Evolutionary conservation across 1,140 invertebrate species (phyloP).

Genomic region (Platyscapa corneri): DNA sequence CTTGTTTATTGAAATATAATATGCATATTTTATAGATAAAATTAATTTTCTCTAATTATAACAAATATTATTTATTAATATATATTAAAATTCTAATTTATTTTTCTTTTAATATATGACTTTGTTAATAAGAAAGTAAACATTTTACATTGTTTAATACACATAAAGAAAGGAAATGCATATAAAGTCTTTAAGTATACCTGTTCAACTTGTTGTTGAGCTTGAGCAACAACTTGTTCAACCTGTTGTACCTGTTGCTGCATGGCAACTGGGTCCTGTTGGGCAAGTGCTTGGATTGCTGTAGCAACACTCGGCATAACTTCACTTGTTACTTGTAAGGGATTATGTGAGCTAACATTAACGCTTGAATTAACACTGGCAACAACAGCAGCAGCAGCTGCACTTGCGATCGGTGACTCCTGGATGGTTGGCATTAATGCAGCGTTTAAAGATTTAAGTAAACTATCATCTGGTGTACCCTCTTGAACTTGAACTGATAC

Average conservation of each 20-base stretch:
- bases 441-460: constrained; percentile 74
- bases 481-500: constrained; percentile 62
- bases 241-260: constrained; percentile 71
- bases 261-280: constrained; percentile 66
- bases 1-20: too few relatives aligned
- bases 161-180: too few relatives aligned
- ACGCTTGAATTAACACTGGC: constrained; percentile 47
- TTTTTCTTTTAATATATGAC: too few relatives aligned
- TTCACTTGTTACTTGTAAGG: constrained; percentile 63
- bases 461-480: constrained; percentile 72
- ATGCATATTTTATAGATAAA: too few relatives aligned
- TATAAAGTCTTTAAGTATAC: constrained; percentile 13
- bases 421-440: constrained; percentile 74
- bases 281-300: constrained; percentile 30
- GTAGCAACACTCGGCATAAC: constrained; percentile 56
- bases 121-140: too few relatives aligned
- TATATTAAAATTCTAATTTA: too few relatives aligned
- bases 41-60: too few relatives aligned
- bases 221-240: constrained; percentile 70
- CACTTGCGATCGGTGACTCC: constrained; percentile 75
- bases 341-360: constrained; percentile 59
- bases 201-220: constrained; percentile 72
- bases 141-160: too few relatives aligned
- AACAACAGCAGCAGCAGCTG: constrained; percentile 47
- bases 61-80: too few relatives aligned